phyloP scores from a whole-genome alignment of 2,888 invertebrate genomes.

The Drosophila limbata region DNA sequence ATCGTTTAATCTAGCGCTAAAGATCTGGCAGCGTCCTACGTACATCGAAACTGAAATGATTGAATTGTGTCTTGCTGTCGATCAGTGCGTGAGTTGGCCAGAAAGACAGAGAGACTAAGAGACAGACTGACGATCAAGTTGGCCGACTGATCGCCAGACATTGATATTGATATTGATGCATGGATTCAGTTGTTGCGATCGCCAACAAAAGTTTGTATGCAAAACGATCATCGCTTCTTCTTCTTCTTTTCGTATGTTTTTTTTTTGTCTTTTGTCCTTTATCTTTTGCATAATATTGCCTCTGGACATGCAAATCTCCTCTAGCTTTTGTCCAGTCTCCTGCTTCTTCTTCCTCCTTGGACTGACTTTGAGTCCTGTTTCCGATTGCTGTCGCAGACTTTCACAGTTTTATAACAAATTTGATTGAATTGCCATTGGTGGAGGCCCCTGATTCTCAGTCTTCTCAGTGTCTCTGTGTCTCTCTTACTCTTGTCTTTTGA shows the following conservation, averaged over 20 bases:
- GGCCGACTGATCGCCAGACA: conserved; percentile 63
- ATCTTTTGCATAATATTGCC: conserved; percentile 68
- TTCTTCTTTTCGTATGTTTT: background rate
- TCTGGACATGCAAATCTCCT: conserved; percentile 56
- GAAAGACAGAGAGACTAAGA: conserved; percentile 4
- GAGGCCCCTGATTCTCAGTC: conserved; percentile 11
- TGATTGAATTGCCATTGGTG: conserved; percentile 73
- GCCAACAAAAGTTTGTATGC: conserved; percentile 64
- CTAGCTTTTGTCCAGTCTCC: conserved; percentile 8
- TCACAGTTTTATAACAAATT: conserved; percentile 83
- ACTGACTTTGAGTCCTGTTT: conserved; percentile 75
- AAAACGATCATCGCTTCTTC: conserved; percentile 59
- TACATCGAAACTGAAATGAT: conserved; percentile 73
- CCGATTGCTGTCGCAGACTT: conserved; percentile 74
- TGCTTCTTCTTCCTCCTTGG: background rate
- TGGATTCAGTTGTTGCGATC: conserved; percentile 22
- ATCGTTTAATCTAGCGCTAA: conserved; percentile 82
- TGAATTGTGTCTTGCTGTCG: conserved; percentile 82
- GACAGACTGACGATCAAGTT: conserved; percentile 16
- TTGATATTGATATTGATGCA: conserved; percentile 50
- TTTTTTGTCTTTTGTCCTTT: background rate
- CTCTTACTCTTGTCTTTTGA: conserved; percentile 36
- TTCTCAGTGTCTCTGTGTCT: background rate
- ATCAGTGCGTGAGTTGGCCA: conserved; percentile 72
- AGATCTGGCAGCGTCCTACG: conserved; percentile 78